These are phyloP conservation scores for Nothobranchius kuhntae DNA, from an alignment of 2,113 vertebrate species.

Conservation along the genomic window DNA sequence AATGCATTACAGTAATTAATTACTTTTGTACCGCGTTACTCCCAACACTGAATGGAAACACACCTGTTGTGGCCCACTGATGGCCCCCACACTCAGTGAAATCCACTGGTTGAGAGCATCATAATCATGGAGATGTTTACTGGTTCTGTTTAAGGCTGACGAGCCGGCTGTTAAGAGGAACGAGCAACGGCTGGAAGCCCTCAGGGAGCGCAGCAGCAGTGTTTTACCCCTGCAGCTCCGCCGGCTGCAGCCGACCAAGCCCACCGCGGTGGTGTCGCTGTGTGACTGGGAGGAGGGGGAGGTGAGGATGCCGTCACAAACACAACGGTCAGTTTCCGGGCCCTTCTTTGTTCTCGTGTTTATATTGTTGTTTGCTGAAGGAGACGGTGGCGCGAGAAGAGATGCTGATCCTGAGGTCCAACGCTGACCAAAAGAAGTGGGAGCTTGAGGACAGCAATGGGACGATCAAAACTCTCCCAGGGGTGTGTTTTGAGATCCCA, in stretches of 20 bases:
- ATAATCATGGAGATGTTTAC: no score
- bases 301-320: slow-evolving; percentile 61
- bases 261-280: slow-evolving; percentile 79
- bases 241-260: slow-evolving; percentile 64
- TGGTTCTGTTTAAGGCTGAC: slow-evolving; percentile 76
- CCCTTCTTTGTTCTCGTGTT: background rate
- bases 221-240: slow-evolving; percentile 85
- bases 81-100: no score
- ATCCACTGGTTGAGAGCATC: no score
- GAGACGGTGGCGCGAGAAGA: slow-evolving; percentile 83
- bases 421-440: slow-evolving; percentile 83
- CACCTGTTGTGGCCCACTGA: no score
- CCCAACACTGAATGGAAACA: no score
- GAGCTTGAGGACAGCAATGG: slow-evolving; percentile 78
- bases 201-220: slow-evolving; percentile 77
- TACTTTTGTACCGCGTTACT: no score
- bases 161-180: slow-evolving; percentile 83
- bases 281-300: slow-evolving; percentile 90
- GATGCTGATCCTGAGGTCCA: slow-evolving; percentile 82
- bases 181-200: slow-evolving; percentile 80
- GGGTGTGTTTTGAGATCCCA: slow-evolving; percentile 87
- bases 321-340: background rate
- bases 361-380: slow-evolving; percentile 56
- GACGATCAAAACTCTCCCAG: slow-evolving; percentile 79
- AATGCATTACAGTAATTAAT: no score